phyloP scores from a whole-genome alignment of 2,113 vertebrate genomes.

The Gasterosteus aculeatus region DNA sequence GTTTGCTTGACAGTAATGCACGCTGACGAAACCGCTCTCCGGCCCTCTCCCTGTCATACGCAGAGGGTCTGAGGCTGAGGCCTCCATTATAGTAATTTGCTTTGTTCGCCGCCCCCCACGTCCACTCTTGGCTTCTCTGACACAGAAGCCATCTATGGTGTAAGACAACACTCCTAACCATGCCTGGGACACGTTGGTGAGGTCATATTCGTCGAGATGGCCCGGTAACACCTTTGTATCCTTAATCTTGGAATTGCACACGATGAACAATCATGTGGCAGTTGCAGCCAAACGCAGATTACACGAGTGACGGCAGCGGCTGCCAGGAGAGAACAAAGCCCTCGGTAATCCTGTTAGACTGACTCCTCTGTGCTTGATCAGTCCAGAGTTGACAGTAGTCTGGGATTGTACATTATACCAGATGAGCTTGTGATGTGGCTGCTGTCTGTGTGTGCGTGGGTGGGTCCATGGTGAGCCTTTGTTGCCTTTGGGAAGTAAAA shows the following conservation, averaged over 20 bases:
- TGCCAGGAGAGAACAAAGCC: constrained; percentile 69
- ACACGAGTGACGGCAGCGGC: constrained; percentile 48
- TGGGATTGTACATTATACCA: constrained; percentile 44
- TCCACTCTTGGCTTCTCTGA: constrained; percentile 22
- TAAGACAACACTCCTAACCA: constrained; percentile 16
- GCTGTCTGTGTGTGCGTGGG: constrained; percentile 40
- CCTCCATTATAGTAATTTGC: constrained; percentile 62
- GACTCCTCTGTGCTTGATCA: constrained; percentile 41
- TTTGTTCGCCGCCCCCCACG: background rate
- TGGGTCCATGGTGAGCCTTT: constrained; percentile 28
- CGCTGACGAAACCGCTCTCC: constrained; percentile 68
- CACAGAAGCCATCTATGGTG: constrained; percentile 21
- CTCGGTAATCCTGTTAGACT: constrained; percentile 65
- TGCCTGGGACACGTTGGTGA: background rate
- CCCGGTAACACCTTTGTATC: constrained; percentile 17
- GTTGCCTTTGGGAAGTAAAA: constrained; percentile 45
- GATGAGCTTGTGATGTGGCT: constrained; percentile 46
- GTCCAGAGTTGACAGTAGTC: constrained; percentile 48
- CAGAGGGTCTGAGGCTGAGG: constrained; percentile 38
- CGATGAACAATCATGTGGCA: constrained; percentile 36
- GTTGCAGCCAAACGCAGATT: constrained; percentile 60
- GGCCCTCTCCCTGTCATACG: constrained; percentile 52
- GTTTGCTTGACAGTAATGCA: constrained; percentile 68
- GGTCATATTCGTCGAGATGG: background rate
- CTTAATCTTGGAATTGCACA: constrained; percentile 48